Evolutionary conservation across 53 echinoderm and acorn worm species (phyloP).

Genomic region (Temnopleurus reevesii): DNA sequence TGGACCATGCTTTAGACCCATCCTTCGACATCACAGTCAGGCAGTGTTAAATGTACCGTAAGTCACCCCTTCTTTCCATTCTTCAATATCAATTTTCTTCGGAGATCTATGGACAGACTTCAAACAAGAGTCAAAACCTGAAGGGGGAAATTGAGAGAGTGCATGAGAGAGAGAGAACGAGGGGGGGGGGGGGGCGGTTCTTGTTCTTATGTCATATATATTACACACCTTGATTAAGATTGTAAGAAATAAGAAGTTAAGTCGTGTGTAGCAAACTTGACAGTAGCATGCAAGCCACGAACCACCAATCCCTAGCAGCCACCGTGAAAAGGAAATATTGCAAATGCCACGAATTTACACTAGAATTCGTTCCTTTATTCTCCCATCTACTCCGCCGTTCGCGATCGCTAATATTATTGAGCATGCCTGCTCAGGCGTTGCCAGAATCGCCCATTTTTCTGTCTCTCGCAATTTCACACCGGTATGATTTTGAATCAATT

Average conservation of each 20-base stretch:
- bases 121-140: not conserved
- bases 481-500: conserved; percentile 64
- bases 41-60: conserved; percentile 37
- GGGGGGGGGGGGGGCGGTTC: not conserved
- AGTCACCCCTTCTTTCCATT: not conserved
- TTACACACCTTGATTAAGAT: conserved; percentile 9
- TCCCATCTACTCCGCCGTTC: not conserved
- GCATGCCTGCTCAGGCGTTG: conserved; percentile 42
- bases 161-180: not conserved
- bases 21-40: conserved; percentile 16
- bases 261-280: conserved; percentile 50
- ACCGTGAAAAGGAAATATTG: conserved; percentile 60
- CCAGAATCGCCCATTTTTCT: conserved; percentile 60
- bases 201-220: too few species aligned
- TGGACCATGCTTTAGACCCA: conserved; percentile 32
- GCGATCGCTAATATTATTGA: conserved; percentile 61
- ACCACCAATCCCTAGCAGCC: conserved; percentile 13
- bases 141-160: not conserved
- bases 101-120: conserved; percentile 12
- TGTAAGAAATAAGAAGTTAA: conserved; percentile 34
- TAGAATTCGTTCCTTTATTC: conserved; percentile 54
- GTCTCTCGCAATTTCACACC: conserved; percentile 59
- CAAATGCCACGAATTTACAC: conserved; percentile 62
- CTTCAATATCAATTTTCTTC: conserved; percentile 53
- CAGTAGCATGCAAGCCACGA: conserved; percentile 40